These are phyloP conservation scores for Trachymyrmex septentrionalis DNA, from an alignment of 1,140 invertebrate species.

Conservation along the genomic window DNA sequence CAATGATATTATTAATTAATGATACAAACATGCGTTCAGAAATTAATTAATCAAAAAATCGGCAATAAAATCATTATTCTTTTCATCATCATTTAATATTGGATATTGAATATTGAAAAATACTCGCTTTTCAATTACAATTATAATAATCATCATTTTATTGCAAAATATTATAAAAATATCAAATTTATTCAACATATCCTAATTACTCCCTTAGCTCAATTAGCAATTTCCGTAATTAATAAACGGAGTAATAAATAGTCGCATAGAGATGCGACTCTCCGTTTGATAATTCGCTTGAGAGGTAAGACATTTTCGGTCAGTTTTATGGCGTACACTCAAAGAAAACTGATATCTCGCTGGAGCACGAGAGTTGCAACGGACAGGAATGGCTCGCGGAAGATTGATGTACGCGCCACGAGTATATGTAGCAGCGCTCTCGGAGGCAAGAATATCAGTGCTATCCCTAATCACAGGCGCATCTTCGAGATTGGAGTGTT, in stretches of 20 bases:
- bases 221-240: not conserved
- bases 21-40: not conserved
- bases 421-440: not conserved
- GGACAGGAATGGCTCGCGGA: slow-evolving; percentile 24
- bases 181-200: not conserved
- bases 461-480: slow-evolving; percentile 24
- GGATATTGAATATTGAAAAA: no score
- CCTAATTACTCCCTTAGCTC: slow-evolving; percentile 15
- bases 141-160: slow-evolving; percentile 4
- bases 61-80: not conserved
- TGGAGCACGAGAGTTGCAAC: slow-evolving; percentile 10
- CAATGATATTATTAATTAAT: not conserved
- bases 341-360: slow-evolving; percentile 49
- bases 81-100: not conserved
- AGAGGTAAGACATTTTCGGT: slow-evolving; percentile 22
- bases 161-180: slow-evolving; percentile 8
- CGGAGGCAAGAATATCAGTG: not conserved
- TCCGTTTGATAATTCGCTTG: not conserved
- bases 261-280: not conserved
- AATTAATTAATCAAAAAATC: slow-evolving; percentile 10
- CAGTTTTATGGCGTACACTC: slow-evolving; percentile 39
- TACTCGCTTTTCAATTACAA: no score
- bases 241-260: slow-evolving; percentile 32
- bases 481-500: slow-evolving; percentile 48
- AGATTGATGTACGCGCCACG: slow-evolving; percentile 49